Base-by-base conservation (phyloP, 2,113 vertebrate genomes). In the Loxodonta africana region DNA sequence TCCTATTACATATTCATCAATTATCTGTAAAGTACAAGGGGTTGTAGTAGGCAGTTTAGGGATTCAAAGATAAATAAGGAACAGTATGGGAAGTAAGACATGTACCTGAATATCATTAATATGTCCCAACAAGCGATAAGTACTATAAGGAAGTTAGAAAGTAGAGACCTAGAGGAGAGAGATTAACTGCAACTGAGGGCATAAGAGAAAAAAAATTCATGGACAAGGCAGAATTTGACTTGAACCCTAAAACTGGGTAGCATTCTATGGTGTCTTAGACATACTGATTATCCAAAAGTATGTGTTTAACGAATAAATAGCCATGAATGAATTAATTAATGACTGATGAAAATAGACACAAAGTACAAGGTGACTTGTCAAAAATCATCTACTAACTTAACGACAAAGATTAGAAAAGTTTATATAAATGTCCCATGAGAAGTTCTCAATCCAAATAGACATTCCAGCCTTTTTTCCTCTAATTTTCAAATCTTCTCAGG, bases 121-220 rank as follows among this genome's bases (percentile, higher is more conserved):
- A 62, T 48, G 3, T 90, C 7, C 82, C 86, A 73, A 53, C 20
- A 76, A 17, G 5, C 63, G 33, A 33, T 53, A 85, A n/a, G 5
- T 77, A 80, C 12, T 78, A 20, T 37, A 57, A 80, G 46, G 76
- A 98, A 67, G 44, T 41, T 63, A 93, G 90, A 82, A 62, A 90
- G 73, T 76, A 84, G 37, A 30, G 63, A 87, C n/a, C 41, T 18
- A 65, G 77, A 74, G 21, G 33, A 91, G 69, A 92, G 73, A 85
- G 44, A 53, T 88, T 41, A 53, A 21, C 18, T 51, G 0, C 23
- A 62, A 84, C 25, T 41, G 20, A 85, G 12, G 30, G 17, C 46
- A 82, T 57, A 23, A 76, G 81, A 46, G 17, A 0, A 82, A 90
- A 90, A 80, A 8, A 14, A 44, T 12, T 87, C 10, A 51, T 25